Evolutionary conservation across 1,140 invertebrate genomes (phyloP), one percentile per base, ranked within the genome.

Genomic region (Ditylenchus dipsaci): DNA sequence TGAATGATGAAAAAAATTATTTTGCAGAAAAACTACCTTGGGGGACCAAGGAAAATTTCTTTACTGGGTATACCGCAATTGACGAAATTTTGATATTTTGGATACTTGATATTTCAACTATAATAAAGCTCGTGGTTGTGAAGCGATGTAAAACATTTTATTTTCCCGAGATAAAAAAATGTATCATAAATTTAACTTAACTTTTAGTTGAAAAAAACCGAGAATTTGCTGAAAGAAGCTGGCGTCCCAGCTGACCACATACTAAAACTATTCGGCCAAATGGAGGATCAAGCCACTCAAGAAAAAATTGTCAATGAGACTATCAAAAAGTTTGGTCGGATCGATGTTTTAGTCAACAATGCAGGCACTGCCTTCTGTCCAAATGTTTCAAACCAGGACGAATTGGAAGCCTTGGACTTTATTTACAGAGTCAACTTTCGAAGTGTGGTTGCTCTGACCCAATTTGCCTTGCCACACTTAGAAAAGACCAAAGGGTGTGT

Each of bases 301-400:
- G 21, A 68, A 13, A 42, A 68, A 43, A 47, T 72, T 23, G 33
- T 72, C 13, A 45, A 57, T 0, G 64, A 73, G 26, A 75, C 73
- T 9, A 23, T 72, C n/a, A 60, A 43, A 19, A 63, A 75, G 47
- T 72, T 72, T 62, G 72, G 72, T 17, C 13, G 53, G 5, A 72
- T 73, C 19, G 71, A 73, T 33, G 61, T 73, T 23, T 56, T 73
- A 47, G 69, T 70, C 15, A 73, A 73, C 56, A 73, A 73, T 61
- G 71, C 72, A 23, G 71, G 47, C 5, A 26, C 49, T 21, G 62
- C 30, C 0, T 9, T 27, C 11, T n/a, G 26, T n/a, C 61, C 33
- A 43, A 45, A 43, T 21, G 49, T 43, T 38, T 21, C 30, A 0
- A 45, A 76, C 1, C 70, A 63, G 1, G 33, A 73, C 23, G 15